These are phyloP conservation scores for Myotis daubentonii DNA, from an alignment of 2,797 vertebrate species.

Conservation along the genomic window DNA sequence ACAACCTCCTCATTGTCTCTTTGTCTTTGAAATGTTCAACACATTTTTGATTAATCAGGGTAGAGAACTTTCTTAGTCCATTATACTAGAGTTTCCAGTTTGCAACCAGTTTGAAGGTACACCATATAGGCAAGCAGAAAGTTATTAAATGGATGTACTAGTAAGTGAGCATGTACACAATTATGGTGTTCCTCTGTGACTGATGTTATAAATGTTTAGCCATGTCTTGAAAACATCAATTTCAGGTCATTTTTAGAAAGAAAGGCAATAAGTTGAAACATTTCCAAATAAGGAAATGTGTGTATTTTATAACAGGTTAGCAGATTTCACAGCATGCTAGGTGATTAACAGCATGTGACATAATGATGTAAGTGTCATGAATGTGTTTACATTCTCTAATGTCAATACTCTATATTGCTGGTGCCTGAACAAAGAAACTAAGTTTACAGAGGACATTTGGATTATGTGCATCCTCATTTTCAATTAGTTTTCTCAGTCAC, in stretches of 20 bases:
- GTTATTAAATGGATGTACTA: background rate
- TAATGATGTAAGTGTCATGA: constrained; percentile 82
- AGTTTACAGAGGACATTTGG: constrained; percentile 68
- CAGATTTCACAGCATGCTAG: constrained; percentile 77
- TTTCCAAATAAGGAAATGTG: constrained; percentile 61
- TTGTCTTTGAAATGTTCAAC: constrained; percentile 10
- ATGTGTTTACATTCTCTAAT: constrained; percentile 80
- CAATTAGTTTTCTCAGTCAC: constrained; percentile 18
- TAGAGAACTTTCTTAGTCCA: background rate
- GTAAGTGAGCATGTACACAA: background rate
- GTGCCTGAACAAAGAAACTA: constrained; percentile 73
- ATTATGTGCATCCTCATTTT: constrained; percentile 56
- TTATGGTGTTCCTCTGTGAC: background rate
- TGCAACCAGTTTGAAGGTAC: background rate
- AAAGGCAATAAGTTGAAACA: constrained; percentile 68
- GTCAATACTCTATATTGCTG: constrained; percentile 78
- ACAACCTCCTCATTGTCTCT: accelerated
- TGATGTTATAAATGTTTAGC: background rate
- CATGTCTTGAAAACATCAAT: constrained; percentile 69
- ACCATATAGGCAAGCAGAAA: background rate
- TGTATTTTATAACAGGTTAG: constrained; percentile 75
- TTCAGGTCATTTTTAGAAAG: constrained; percentile 68
- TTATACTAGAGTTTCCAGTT: background rate
- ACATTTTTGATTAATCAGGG: background rate
- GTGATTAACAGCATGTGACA: constrained; percentile 82